Percentiles rank a stretch among this genome's conserved stretches.
These are phyloP conservation scores for Percopsis omiscomaycus DNA, from an alignment of 2,797 vertebrate species.

Conservation along the genomic window DNA sequence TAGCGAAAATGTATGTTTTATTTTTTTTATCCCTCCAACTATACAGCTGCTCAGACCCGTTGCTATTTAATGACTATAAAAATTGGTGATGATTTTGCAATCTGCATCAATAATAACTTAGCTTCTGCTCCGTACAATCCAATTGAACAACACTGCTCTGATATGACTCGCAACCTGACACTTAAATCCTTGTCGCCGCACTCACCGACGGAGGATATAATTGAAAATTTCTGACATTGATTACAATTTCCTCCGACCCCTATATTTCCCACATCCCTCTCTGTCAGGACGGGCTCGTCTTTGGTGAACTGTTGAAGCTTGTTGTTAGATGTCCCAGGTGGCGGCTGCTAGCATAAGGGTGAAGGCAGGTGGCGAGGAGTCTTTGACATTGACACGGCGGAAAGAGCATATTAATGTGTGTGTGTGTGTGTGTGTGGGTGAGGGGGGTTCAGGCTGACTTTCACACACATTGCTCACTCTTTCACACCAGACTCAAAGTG, in stretches of 20 bases:
- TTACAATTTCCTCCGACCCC: slow-evolving; percentile 4
- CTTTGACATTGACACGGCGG: slow-evolving; percentile 43
- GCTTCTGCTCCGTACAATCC: not conserved
- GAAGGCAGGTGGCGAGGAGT: slow-evolving; percentile 45
- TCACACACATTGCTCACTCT: slow-evolving; percentile 30
- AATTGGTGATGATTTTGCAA: no score
- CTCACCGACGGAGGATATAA: slow-evolving; percentile 3
- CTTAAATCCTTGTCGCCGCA: not conserved
- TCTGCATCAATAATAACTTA: not conserved
- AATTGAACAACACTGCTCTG: not conserved
- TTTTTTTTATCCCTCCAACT: not conserved
- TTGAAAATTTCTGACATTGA: slow-evolving; percentile 15
- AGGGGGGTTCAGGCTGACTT: slow-evolving; percentile 39
- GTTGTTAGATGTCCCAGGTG: slow-evolving; percentile 44
- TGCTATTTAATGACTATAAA: no score
- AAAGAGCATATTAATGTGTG: slow-evolving; percentile 45
- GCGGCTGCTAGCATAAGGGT: slow-evolving; percentile 39
- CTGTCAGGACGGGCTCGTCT: slow-evolving; percentile 27
- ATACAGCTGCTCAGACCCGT: not conserved
- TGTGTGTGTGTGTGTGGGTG: slow-evolving; percentile 3
- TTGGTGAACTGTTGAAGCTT: slow-evolving; percentile 28
- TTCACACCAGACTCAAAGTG: slow-evolving; percentile 3
- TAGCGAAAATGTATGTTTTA: not conserved
- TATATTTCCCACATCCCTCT: slow-evolving; percentile 7
- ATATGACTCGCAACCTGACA: not conserved